phyloP scores from a whole-genome alignment of 2,797 vertebrate genomes.

The Danio tinwini region DNA sequence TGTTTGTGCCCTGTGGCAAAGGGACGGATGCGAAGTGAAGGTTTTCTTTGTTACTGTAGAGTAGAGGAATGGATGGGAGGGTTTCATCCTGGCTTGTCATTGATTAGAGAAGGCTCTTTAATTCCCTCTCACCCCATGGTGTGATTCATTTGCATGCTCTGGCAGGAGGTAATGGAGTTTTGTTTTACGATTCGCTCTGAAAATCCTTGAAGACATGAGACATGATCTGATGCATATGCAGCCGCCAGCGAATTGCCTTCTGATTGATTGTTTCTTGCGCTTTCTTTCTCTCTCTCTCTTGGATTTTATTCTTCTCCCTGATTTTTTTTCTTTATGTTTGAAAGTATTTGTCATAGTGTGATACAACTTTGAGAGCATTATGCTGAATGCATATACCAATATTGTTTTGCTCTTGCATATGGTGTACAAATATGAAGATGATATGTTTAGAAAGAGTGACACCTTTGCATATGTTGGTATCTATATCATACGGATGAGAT shows the following conservation, averaged over 20 bases:
- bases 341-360: conserved; percentile 55
- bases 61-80: conserved; percentile 78
- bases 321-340: conserved; percentile 48
- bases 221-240: conserved; percentile 99
- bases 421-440: conserved; percentile 54
- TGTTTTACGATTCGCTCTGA: conserved; percentile 93
- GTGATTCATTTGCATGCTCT: conserved; percentile 99
- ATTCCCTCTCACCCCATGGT: conserved; percentile 99
- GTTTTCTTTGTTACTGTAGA: conserved; percentile 77
- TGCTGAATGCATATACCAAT: conserved; percentile 59
- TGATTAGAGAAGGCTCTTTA: conserved; percentile 99
- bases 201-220: conserved; percentile 95
- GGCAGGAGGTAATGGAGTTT: conserved; percentile 99
- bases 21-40: conserved; percentile 49
- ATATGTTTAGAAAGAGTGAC: conserved; percentile 52
- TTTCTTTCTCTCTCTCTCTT: conserved; percentile 45
- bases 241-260: conserved; percentile 96
- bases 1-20: conserved; percentile 56
- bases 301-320: conserved; percentile 34
- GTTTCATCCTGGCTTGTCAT: conserved; percentile 96
- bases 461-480: conserved; percentile 50
- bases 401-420: conserved; percentile 61
- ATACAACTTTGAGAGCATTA: conserved; percentile 58
- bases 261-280: conserved; percentile 86
- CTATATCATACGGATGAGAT: conserved; percentile 24